Percentiles rank a stretch among this genome's conserved stretches.
phyloP scores from a whole-genome alignment of 2,888 invertebrate species.

The Andrena bucephala region DNA sequence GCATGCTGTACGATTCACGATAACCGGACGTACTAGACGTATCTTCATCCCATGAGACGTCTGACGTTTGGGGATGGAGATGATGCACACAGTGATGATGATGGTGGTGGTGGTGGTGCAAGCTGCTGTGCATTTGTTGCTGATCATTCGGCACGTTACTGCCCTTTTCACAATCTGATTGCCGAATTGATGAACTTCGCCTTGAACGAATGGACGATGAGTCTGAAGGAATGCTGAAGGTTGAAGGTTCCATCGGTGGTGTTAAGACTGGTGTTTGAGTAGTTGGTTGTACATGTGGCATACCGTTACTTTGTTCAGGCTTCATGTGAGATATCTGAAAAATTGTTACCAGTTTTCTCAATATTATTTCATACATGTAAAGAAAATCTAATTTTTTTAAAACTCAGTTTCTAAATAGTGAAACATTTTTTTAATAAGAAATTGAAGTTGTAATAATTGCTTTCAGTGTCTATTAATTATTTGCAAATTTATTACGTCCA shows the following conservation, averaged over 20 bases:
- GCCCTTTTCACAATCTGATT: conserved; percentile 67
- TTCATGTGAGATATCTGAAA: conserved; percentile 52
- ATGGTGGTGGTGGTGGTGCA: conserved; percentile 65
- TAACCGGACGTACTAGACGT: conserved; percentile 94
- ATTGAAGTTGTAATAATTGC: no score
- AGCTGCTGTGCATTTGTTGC: conserved; percentile 61
- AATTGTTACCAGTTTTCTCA: neutral
- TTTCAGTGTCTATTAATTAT: no score
- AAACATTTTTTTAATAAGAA: no score
- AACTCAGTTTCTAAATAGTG: neutral
- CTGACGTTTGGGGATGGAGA: conserved; percentile 85
- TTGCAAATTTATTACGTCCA: no score
- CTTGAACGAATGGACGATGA: conserved; percentile 77
- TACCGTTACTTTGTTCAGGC: conserved; percentile 46
- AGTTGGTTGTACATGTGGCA: neutral
- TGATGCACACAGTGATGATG: conserved; percentile 73
- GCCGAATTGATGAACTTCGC: conserved; percentile 73
- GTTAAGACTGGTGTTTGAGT: conserved; percentile 48
- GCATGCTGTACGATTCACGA: conserved; percentile 89
- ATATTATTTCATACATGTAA: neutral
- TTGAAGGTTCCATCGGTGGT: conserved; percentile 69
- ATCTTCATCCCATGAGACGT: conserved; percentile 93
- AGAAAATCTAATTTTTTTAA: no score
- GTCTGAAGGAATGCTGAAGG: conserved; percentile 77
- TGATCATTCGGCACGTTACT: conserved; percentile 63